phyloP scores from a whole-genome alignment of 2,888 invertebrate genomes.

The Lutraria lutraria region DNA sequence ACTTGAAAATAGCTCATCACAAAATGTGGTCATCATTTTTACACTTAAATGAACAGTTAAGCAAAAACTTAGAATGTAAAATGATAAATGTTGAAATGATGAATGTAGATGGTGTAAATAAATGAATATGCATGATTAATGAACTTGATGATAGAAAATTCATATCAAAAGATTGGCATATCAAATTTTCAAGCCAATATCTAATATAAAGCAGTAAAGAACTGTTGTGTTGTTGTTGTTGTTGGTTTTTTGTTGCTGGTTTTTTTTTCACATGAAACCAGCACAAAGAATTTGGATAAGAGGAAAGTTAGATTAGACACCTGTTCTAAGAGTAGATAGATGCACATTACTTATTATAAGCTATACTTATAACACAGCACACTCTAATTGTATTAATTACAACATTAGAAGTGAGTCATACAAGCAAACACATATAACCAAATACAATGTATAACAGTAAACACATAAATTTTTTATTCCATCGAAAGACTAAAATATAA shows the following conservation, averaged over 20 bases:
- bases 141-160: conserved; percentile 22
- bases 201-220: background rate
- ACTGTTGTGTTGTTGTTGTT: background rate
- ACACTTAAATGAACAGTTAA: background rate
- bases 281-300: background rate
- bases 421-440: background rate
- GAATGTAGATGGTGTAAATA: conserved; percentile 33
- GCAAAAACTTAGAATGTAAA: conserved; percentile 18
- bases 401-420: background rate
- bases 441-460: background rate
- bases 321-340: background rate
- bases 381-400: background rate
- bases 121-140: conserved; percentile 47
- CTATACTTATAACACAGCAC: background rate
- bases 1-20: background rate
- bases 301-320: background rate
- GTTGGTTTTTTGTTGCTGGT: background rate
- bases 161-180: background rate
- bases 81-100: conserved; percentile 42
- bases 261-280: background rate
- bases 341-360: conserved; percentile 23
- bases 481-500: background rate
- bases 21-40: conserved; percentile 33
- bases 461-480: background rate
- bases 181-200: background rate